Percentiles rank a stretch among this genome's conserved stretches.
Conservation (phyloP, 2,888 invertebrate species). For the Drosophila lacicola region DNA sequence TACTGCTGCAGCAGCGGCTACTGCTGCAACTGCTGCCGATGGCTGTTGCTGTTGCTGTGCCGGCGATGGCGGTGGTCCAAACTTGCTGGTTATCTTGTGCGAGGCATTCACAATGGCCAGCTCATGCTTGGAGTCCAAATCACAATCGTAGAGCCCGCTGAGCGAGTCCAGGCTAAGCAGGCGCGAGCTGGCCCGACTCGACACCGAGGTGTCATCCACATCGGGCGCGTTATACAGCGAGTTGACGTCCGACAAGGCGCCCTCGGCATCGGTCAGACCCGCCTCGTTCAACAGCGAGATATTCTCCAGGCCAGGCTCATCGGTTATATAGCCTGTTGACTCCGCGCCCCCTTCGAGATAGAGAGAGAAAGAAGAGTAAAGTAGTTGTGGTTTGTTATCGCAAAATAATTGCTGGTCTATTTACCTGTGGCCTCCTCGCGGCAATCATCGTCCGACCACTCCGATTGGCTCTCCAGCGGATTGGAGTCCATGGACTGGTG, state of each 20-base stretch:
- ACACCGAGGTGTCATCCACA: slow-evolving; percentile 91
- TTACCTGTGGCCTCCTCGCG: slow-evolving; percentile 88
- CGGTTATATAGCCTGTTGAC: slow-evolving; percentile 94
- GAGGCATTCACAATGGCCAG: slow-evolving; percentile 85
- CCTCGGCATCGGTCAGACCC: slow-evolving; percentile 94
- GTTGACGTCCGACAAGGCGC: slow-evolving; percentile 94
- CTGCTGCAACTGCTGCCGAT: slow-evolving; percentile 30
- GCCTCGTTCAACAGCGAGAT: slow-evolving; percentile 94
- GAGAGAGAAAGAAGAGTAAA: neutral
- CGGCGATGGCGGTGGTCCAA: slow-evolving; percentile 81
- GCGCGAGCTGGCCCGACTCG: slow-evolving; percentile 93
- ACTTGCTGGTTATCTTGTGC: slow-evolving; percentile 85
- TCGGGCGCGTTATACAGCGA: slow-evolving; percentile 90
- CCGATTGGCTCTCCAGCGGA: slow-evolving; percentile 91
- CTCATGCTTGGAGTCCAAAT: slow-evolving; percentile 85
- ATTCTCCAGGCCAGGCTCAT: slow-evolving; percentile 94
- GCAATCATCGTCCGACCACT: slow-evolving; percentile 90
- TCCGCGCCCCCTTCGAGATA: slow-evolving; percentile 86
- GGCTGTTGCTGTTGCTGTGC: slow-evolving; percentile 51
- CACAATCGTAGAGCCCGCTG: slow-evolving; percentile 92
- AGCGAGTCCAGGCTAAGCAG: slow-evolving; percentile 92
- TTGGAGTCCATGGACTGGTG: slow-evolving; percentile 85
- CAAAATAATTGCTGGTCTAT: neutral
- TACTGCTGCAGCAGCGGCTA: slow-evolving; percentile 21
- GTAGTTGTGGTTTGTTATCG: neutral